These are phyloP conservation scores for Apolygus lucorum DNA, from an alignment of 1,140 invertebrate genomes.

Conservation along the genomic window DNA sequence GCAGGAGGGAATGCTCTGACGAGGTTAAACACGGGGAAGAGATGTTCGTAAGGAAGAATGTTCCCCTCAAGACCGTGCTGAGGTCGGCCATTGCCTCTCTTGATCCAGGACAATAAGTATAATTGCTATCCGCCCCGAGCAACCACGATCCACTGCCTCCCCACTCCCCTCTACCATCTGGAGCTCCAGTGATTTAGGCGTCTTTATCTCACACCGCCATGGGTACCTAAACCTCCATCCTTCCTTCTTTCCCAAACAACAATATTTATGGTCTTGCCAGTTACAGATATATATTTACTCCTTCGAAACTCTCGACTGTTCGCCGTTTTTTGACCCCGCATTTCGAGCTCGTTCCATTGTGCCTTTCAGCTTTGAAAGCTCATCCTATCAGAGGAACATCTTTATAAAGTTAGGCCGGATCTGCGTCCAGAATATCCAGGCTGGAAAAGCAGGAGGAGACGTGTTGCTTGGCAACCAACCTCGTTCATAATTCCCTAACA, in stretches of 20 bases:
- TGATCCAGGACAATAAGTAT: conserved; percentile 16
- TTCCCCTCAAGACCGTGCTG: no score
- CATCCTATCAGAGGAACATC: no score
- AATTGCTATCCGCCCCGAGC: conserved; percentile 12
- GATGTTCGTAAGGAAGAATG: background rate
- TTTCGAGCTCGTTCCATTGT: background rate
- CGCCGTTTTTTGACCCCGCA: background rate
- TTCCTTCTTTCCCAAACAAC: background rate
- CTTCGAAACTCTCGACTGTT: background rate
- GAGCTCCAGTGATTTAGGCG: conserved; percentile 9
- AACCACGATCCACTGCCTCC: background rate
- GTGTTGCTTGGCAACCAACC: no score
- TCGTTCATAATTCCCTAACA: no score
- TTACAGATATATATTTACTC: background rate
- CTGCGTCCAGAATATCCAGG: no score
- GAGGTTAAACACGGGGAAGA: no score
- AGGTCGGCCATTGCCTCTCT: conserved; percentile 13
- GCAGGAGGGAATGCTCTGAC: no score
- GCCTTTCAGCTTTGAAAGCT: background rate
- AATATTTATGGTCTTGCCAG: background rate
- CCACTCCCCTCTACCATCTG: background rate
- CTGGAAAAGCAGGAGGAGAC: no score
- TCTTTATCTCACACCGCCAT: conserved; percentile 6
- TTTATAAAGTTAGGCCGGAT: no score
- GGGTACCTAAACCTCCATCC: background rate